phyloP scores from a whole-genome alignment of 2,113 vertebrate genomes.

The Poecile atricapillus region DNA sequence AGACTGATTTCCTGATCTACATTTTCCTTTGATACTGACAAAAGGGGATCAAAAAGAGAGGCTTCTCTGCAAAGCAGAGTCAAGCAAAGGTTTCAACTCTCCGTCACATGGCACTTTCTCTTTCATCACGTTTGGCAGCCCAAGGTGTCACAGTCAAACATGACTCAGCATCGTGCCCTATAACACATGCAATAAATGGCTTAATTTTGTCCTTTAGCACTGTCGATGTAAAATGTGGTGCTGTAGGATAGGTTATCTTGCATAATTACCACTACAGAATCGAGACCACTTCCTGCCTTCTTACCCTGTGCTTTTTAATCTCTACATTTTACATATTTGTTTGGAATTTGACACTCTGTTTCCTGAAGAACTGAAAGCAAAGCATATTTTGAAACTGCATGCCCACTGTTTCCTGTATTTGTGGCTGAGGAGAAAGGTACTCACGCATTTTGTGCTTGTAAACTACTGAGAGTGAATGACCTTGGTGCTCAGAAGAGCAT shows the following conservation, averaged over 20 bases:
- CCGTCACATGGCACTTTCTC: not conserved
- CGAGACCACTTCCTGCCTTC: not conserved
- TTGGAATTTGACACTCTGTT: not conserved
- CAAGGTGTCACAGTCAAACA: not conserved
- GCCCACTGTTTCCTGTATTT: not conserved
- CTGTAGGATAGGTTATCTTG: not conserved
- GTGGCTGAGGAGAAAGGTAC: not conserved
- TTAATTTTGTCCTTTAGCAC: not conserved
- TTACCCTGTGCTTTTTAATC: not conserved
- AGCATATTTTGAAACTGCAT: not conserved
- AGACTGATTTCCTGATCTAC: not conserved
- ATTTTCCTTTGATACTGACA: conserved; percentile 9
- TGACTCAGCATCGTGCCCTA: not conserved
- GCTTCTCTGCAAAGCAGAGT: not conserved
- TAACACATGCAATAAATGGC: not conserved
- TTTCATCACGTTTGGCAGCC: not conserved
- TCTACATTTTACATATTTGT: not conserved
- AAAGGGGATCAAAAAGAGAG: not conserved
- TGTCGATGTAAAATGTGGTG: not conserved
- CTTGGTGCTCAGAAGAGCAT: not conserved
- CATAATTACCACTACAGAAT: not conserved
- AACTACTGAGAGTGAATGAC: not conserved
- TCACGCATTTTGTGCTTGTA: not conserved
- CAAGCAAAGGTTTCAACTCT: not conserved
- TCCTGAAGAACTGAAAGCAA: not conserved